phyloP scores from a whole-genome alignment of 2,888 invertebrate genomes.

The Euzophera pinguis region DNA sequence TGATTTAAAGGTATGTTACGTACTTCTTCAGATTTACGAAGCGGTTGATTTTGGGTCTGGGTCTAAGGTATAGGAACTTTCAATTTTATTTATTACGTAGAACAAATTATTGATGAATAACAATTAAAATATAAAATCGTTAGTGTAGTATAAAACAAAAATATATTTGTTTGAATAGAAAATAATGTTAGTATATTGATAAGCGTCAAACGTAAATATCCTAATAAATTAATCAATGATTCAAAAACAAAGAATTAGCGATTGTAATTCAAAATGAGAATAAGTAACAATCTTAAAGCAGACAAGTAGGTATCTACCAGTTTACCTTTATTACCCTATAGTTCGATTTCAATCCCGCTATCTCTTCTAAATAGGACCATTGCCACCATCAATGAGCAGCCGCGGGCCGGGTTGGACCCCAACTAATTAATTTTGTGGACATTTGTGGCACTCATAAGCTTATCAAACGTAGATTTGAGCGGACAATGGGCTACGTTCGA shows the following conservation, averaged over 20 bases:
- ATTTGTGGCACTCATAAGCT: conserved; percentile 66
- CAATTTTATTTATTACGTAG: no score
- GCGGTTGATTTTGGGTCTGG: conserved; percentile 19
- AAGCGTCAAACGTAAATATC: no score
- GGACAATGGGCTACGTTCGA: conserved; percentile 35
- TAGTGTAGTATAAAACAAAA: no score
- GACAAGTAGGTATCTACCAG: no score
- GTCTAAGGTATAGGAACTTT: conserved; percentile 4
- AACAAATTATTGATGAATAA: no score
- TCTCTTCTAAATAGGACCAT: conserved; percentile 21
- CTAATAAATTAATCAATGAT: no score
- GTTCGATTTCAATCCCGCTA: conserved; percentile 18
- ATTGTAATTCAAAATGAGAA: no score
- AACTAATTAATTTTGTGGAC: conserved; percentile 71
- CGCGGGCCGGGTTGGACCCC: conserved; percentile 47
- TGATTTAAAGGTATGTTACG: conserved; percentile 49
- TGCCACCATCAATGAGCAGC: conserved; percentile 43
- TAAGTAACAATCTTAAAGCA: no score
- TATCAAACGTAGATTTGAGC: conserved; percentile 66
- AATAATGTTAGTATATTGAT: no score
- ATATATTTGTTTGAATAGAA: no score
- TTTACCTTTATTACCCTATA: neutral
- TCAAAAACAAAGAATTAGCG: no score
- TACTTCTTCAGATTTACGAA: conserved; percentile 38
- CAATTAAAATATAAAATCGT: no score